Evolutionary conservation across 2,797 vertebrate genomes (phyloP).

Genomic region (Alcedo quadribrachys): DNA sequence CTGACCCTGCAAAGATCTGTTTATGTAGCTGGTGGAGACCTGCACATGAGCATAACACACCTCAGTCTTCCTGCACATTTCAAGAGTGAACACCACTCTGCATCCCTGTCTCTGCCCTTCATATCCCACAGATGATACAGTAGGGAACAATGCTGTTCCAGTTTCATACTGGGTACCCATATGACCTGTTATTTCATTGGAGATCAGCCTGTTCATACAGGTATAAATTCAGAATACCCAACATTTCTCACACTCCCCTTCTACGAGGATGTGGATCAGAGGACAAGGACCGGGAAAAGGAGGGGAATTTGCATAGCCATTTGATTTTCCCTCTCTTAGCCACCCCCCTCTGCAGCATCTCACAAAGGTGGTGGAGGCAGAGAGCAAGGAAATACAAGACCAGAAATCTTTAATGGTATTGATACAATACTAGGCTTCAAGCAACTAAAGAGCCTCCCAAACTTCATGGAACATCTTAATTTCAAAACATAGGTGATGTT

Average conservation of each 20-base stretch:
- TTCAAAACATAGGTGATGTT: not conserved
- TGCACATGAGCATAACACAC: not conserved
- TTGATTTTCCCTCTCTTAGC: not conserved
- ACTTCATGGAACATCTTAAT: not conserved
- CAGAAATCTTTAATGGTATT: not conserved
- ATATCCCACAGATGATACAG: not conserved
- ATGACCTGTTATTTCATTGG: not conserved
- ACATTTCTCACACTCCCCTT: not conserved
- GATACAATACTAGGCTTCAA: not conserved
- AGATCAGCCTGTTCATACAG: not conserved
- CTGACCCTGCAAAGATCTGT: not conserved
- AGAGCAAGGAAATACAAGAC: not conserved
- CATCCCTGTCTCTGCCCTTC: not conserved
- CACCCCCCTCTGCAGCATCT: not conserved
- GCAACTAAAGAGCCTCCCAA: not conserved
- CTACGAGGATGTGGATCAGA: not conserved
- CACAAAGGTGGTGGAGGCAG: accelerated
- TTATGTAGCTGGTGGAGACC: not conserved
- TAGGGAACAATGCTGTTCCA: not conserved
- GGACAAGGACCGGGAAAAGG: not conserved
- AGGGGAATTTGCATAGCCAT: not conserved
- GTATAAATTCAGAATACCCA: not conserved
- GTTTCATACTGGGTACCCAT: not conserved
- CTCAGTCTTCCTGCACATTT: not conserved
- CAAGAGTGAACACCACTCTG: not conserved